Percentiles rank a stretch among this genome's conserved stretches.
phyloP scores from a whole-genome alignment of 2,797 vertebrate genomes.

The Galaxias olidus region DNA sequence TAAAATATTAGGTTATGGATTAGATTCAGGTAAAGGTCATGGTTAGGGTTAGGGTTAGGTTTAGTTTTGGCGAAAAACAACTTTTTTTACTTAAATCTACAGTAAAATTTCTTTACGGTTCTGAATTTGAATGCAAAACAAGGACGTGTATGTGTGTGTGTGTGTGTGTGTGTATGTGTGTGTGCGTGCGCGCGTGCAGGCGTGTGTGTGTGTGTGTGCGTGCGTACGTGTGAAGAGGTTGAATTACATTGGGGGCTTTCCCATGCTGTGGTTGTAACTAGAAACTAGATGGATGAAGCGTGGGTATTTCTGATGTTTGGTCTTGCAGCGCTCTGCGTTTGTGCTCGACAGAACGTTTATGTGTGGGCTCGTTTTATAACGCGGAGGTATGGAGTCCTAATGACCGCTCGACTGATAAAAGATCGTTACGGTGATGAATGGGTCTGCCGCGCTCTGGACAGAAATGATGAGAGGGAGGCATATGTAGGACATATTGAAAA shows the following conservation, averaged over 20 bases:
- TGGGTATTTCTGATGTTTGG: conserved; percentile 19
- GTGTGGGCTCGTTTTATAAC: not conserved
- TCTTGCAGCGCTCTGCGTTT: not conserved
- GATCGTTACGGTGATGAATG: not conserved
- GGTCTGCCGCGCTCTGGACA: not conserved
- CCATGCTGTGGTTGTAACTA: conserved; percentile 9
- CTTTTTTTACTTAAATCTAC: too few relatives aligned
- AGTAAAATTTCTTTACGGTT: too few relatives aligned
- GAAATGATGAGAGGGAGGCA: too few relatives aligned
- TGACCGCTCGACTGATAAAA: not conserved
- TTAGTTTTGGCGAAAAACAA: too few relatives aligned
- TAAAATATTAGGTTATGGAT: too few relatives aligned
- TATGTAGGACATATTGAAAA: not conserved
- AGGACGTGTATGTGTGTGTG: conserved; percentile 20
- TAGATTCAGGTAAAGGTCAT: too few relatives aligned
- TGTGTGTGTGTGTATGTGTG: conserved; percentile 14
- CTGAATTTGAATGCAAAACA: too few relatives aligned
- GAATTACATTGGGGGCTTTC: too few relatives aligned
- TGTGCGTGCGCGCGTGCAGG: conserved; percentile 14
- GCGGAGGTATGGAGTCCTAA: not conserved
- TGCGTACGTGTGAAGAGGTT: not conserved
- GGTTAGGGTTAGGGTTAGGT: too few relatives aligned
- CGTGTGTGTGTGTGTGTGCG: conserved; percentile 13
- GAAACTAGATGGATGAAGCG: conserved; percentile 15
- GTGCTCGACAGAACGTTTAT: not conserved